phyloP scores from a whole-genome alignment of 1,140 invertebrate species.

The Eurytemora carolleeae region DNA sequence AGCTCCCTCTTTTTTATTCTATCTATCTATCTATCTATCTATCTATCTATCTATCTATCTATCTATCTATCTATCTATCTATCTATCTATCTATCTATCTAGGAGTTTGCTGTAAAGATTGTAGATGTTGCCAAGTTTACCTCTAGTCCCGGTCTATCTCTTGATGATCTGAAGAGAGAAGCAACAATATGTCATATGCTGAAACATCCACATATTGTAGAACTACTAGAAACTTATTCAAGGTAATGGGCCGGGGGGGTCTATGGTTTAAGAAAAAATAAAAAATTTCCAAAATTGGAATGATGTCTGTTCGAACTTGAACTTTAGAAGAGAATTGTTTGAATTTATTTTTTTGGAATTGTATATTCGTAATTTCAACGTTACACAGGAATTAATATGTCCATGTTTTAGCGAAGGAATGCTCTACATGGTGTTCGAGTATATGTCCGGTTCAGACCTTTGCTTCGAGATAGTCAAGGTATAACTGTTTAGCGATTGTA shows the following conservation, averaged over 20 bases:
- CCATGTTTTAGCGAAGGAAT: constrained; percentile 49
- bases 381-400: not conserved
- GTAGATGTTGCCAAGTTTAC: constrained; percentile 95
- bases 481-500: too few species aligned
- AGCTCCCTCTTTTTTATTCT: not conserved
- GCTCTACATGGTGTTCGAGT: constrained; percentile 98
- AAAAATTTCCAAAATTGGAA: too few species aligned
- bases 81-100: not conserved
- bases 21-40: not conserved
- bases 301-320: too few species aligned
- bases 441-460: constrained; percentile 94
- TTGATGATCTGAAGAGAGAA: constrained; percentile 50
- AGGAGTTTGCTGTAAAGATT: constrained; percentile 95
- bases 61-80: not conserved
- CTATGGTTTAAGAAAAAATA: too few species aligned
- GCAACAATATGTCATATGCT: constrained; percentile 97
- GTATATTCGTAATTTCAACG: too few species aligned
- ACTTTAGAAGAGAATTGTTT: too few species aligned
- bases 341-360: too few species aligned
- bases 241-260: too few species aligned
- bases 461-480: constrained; percentile 91
- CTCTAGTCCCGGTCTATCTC: constrained; percentile 78
- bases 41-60: not conserved
- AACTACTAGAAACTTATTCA: constrained; percentile 80
- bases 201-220: constrained; percentile 95